A percentile compares a stretch with the other conserved stretches of the same genome.
These are phyloP conservation scores for Diadromus collaris DNA, from an alignment of 2,888 invertebrate genomes.

Conservation along the genomic window DNA sequence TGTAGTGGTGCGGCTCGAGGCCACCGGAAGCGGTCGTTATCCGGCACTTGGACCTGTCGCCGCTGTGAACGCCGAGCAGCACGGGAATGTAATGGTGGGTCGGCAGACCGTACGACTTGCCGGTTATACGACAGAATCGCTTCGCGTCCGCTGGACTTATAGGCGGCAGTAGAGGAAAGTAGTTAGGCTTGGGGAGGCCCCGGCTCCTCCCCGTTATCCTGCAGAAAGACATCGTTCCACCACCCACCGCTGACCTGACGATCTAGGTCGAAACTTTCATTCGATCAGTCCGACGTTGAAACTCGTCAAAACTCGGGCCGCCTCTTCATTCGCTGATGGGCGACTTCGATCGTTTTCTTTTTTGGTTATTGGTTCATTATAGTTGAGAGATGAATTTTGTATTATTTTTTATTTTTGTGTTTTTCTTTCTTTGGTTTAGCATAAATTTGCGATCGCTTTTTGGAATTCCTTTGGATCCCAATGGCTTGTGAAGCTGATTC, in stretches of 20 bases:
- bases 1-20: constrained; percentile 84
- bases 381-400: too few species aligned
- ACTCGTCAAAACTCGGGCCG: neutral
- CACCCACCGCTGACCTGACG: neutral
- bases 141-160: constrained; percentile 92
- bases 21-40: constrained; percentile 85
- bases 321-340: neutral
- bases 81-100: constrained; percentile 91
- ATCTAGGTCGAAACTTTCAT: constrained; percentile 17
- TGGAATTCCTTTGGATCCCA: neutral
- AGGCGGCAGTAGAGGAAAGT: constrained; percentile 90
- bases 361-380: neutral
- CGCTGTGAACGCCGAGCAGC: constrained; percentile 81
- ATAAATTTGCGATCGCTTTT: neutral
- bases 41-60: constrained; percentile 82
- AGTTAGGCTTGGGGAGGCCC: constrained; percentile 90
- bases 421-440: neutral
- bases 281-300: constrained; percentile 7
- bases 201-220: constrained; percentile 91
- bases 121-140: constrained; percentile 89
- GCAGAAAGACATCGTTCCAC: constrained; percentile 86
- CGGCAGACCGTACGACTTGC: constrained; percentile 88
- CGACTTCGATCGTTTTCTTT: neutral
- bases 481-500: too few species aligned
- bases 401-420: neutral